These are phyloP conservation scores for Prorops nasuta DNA, from an alignment of 1,140 invertebrate species.

Conservation along the genomic window DNA sequence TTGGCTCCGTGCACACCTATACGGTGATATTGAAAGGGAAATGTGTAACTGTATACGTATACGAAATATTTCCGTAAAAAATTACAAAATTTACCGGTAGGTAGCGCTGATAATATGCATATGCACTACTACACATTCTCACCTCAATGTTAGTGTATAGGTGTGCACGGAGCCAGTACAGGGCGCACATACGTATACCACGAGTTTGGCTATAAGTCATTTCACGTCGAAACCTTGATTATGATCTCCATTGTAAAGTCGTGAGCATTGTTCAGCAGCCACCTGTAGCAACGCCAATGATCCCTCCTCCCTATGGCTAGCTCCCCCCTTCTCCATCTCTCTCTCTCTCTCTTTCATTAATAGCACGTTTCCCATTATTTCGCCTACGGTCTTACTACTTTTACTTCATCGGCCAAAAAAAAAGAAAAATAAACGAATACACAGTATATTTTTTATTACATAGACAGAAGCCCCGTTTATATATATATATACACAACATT, in stretches of 20 bases:
- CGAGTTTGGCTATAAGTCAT: constrained; percentile 49
- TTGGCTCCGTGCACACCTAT: too few relatives aligned
- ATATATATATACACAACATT: too few relatives aligned
- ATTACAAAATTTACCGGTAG: too few relatives aligned
- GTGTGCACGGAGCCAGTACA: too few relatives aligned
- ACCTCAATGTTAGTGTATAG: too few relatives aligned
- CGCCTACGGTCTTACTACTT: background rate
- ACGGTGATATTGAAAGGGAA: too few relatives aligned
- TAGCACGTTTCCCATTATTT: background rate
- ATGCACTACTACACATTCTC: too few relatives aligned
- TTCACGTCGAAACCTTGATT: constrained; percentile 43
- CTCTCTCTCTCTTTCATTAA: background rate
- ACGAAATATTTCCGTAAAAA: too few relatives aligned
- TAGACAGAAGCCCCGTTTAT: too few relatives aligned
- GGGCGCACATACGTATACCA: too few relatives aligned
- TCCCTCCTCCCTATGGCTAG: background rate
- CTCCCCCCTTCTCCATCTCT: background rate
- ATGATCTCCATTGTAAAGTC: constrained; percentile 45
- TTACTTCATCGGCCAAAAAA: background rate
- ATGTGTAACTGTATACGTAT: too few relatives aligned
- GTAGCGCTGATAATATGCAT: too few relatives aligned
- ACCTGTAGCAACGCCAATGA: constrained; percentile 20
- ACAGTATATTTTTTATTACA: constrained; percentile 8
- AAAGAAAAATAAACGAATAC: background rate
- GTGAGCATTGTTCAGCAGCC: constrained; percentile 41